Evolutionary conservation across 2,113 vertebrate species (phyloP).

Genomic region (Paedocypris sp.): DNA sequence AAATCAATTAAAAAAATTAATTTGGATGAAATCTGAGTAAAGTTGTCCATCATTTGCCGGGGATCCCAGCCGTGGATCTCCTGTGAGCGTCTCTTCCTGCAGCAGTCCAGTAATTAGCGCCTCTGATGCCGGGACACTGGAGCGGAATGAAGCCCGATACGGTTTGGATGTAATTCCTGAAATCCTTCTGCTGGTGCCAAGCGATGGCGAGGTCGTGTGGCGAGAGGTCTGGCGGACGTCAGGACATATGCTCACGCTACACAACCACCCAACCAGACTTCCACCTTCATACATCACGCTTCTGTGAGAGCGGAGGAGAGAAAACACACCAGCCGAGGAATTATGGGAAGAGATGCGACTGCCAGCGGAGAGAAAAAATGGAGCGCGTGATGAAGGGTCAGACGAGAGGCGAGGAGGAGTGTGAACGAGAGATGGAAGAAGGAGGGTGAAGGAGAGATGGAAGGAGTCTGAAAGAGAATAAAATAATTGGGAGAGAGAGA

Average conservation of each 20-base stretch:
- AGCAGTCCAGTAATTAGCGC: no score
- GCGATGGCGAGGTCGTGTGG: slow-evolving; percentile 15
- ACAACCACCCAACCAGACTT: slow-evolving; percentile 26
- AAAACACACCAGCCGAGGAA: slow-evolving; percentile 13
- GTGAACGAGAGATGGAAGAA: neutral
- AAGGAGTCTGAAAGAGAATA: no score
- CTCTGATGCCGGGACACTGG: no score
- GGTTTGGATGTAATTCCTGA: neutral
- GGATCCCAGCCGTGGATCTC: no score
- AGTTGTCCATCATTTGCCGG: no score
- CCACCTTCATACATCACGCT: slow-evolving; percentile 10
- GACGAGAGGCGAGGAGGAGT: slow-evolving; percentile 7
- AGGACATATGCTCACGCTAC: slow-evolving; percentile 22
- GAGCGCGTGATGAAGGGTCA: slow-evolving; percentile 8
- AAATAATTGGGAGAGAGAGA: no score
- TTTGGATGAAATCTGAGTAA: no score
- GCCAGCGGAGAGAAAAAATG: neutral
- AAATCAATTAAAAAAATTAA: no score
- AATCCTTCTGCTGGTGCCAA: slow-evolving; percentile 5
- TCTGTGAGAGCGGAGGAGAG: neutral
- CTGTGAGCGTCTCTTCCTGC: no score
- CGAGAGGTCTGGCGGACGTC: slow-evolving; percentile 47
- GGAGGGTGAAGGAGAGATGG: slow-evolving; percentile 10
- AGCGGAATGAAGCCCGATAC: no score
- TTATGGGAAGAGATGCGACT: no score